Percentiles rank a stretch among this genome's conserved stretches.
phyloP scores from a whole-genome alignment of 1,140 invertebrate species.

The Anastrepha obliqua region DNA sequence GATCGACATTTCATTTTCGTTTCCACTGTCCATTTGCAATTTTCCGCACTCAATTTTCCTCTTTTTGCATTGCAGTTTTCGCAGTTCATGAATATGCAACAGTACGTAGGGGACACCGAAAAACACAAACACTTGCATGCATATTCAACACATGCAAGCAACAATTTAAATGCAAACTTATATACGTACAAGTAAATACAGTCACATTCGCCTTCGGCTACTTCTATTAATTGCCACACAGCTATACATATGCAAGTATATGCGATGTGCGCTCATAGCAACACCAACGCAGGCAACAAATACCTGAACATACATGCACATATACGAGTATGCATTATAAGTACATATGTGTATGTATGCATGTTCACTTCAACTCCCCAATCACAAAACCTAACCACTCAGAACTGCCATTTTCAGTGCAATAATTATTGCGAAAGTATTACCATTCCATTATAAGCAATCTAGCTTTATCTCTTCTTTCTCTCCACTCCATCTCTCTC shows the following conservation, averaged over 20 bases:
- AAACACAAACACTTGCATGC: no score
- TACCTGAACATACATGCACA: no score
- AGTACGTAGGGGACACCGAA: not conserved
- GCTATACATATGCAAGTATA: no score
- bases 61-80: constrained; percentile 19
- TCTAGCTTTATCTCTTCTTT: not conserved
- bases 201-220: no score
- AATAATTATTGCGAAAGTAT: constrained; percentile 34
- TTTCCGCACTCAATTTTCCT: not conserved
- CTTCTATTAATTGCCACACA: no score
- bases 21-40: constrained; percentile 19
- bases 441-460: constrained; percentile 11
- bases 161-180: no score
- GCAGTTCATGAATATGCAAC: constrained; percentile 46
- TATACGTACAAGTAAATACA: no score
- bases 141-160: no score
- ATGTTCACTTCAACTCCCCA: constrained; percentile 5
- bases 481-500: not conserved
- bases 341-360: not conserved
- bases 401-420: not conserved
- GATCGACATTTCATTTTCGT: constrained; percentile 44
- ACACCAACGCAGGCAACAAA: no score
- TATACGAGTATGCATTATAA: no score
- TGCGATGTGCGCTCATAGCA: no score
- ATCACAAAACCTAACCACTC: not conserved